Conservation (phyloP, 2,797 vertebrate species). For the Microcaecilia unicolor region DNA sequence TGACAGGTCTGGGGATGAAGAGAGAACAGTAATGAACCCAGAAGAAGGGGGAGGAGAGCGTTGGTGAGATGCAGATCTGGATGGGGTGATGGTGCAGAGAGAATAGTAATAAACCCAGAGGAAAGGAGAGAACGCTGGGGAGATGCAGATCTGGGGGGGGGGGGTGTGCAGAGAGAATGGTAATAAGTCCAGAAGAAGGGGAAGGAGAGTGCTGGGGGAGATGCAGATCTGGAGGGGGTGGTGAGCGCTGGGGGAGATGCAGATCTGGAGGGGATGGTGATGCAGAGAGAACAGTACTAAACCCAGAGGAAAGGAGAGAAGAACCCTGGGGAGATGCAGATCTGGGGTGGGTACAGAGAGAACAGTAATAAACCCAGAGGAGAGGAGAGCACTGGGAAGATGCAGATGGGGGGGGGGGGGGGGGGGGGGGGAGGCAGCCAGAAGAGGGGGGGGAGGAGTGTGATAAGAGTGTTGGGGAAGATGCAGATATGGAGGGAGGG, state of each 20-base stretch:
- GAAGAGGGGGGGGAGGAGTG: too few relatives aligned
- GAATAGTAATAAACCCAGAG: not conserved
- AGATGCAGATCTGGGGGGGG: too few relatives aligned
- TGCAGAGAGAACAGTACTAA: not conserved
- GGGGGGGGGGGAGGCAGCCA: too few relatives aligned
- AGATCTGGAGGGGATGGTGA: not conserved
- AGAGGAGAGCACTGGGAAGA: not conserved
- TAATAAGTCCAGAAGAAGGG: too few relatives aligned
- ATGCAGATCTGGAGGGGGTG: too few relatives aligned
- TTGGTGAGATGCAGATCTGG: not conserved
- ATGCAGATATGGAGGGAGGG: too few relatives aligned
- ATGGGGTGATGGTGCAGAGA: not conserved
- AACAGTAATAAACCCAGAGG: too few relatives aligned
- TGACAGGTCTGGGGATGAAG: not conserved
- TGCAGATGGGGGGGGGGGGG: too few relatives aligned
- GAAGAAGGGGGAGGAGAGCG: not conserved
- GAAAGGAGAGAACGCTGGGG: not conserved
- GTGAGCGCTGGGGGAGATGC: not conserved
- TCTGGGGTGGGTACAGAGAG: too few relatives aligned
- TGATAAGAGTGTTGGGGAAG: too few relatives aligned
- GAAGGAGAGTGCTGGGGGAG: not conserved
- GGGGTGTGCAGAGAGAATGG: too few relatives aligned
- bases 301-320: not conserved
- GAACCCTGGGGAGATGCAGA: too few relatives aligned
- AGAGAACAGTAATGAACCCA: not conserved